These are phyloP conservation scores for Manis crassicaudata DNA, from an alignment of 2,797 vertebrate genomes.

Conservation along the genomic window DNA sequence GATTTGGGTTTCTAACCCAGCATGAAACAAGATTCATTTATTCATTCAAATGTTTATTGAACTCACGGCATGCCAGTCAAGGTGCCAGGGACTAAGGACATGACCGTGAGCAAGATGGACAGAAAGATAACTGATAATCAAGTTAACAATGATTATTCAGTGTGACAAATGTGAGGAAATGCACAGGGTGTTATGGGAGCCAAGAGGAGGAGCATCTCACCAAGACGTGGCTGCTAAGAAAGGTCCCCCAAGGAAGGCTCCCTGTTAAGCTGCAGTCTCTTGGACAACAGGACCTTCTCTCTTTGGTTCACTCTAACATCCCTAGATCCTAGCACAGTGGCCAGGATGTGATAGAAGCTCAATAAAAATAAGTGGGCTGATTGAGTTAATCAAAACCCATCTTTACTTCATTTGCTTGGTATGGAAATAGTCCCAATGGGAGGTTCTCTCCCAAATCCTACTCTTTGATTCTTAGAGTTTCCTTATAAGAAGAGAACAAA, in stretches of 20 bases:
- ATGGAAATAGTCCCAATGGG: not conserved
- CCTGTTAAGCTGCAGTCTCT: not conserved
- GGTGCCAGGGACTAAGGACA: not conserved
- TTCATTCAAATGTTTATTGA: not conserved
- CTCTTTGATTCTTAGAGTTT: not conserved
- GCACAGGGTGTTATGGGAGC: not conserved
- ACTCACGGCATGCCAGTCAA: not conserved
- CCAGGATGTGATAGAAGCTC: not conserved
- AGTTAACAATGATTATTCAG: not conserved
- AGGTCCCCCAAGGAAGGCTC: not conserved
- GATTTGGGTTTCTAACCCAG: slow-evolving; percentile 1
- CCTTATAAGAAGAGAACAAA: slow-evolving; percentile 11
- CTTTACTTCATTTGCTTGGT: not conserved
- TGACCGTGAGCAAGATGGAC: not conserved
- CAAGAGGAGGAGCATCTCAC: not conserved
- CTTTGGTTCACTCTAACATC: not conserved
- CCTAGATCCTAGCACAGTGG: not conserved
- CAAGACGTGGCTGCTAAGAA: not conserved
- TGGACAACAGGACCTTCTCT: not conserved
- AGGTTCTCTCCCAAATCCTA: not conserved
- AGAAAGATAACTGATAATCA: not conserved
- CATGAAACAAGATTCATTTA: not conserved
- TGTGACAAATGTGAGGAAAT: not conserved
- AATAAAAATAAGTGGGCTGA: not conserved
- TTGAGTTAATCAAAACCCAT: slow-evolving; percentile 7